These are phyloP conservation scores for Macroglossus sobrinus DNA, from an alignment of 2,113 vertebrate genomes.

Conservation along the genomic window DNA sequence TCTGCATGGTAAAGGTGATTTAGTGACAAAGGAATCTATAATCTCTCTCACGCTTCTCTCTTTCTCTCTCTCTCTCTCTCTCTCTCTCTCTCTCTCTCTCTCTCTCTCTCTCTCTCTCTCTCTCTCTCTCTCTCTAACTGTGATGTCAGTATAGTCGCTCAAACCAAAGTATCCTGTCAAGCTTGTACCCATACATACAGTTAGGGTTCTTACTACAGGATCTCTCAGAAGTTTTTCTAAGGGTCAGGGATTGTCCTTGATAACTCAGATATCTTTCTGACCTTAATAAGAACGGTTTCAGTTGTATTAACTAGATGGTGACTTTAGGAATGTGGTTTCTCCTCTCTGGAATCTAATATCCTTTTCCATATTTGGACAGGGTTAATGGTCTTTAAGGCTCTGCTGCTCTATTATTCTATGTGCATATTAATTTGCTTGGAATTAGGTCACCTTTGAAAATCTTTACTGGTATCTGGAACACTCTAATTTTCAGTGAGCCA, in stretches of 20 bases:
- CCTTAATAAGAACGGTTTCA: not conserved
- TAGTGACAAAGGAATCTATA: not conserved
- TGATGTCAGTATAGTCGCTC: not conserved
- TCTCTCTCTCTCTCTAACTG: not conserved
- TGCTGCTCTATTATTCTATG: not conserved
- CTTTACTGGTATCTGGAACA: not conserved
- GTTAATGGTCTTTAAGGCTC: not conserved
- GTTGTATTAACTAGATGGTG: not conserved
- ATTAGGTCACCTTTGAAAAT: not conserved
- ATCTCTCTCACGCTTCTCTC: not conserved
- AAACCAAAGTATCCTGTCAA: constrained; percentile 5
- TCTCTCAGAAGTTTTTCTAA: not conserved
- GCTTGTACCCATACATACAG: not conserved
- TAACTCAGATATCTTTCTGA: not conserved
- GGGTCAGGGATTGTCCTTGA: not conserved
- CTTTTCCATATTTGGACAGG: not conserved
- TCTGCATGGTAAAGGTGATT: constrained; percentile 3
- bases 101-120: not conserved
- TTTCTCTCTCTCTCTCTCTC: not conserved
- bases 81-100: not conserved
- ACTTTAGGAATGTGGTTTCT: constrained; percentile 16
- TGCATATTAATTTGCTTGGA: not conserved
- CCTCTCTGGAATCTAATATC: not conserved
- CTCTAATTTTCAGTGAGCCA: not conserved
- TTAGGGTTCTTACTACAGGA: not conserved